These are phyloP conservation scores for Coremacera marginata DNA, from an alignment of 2,888 invertebrate genomes.

Conservation along the genomic window DNA sequence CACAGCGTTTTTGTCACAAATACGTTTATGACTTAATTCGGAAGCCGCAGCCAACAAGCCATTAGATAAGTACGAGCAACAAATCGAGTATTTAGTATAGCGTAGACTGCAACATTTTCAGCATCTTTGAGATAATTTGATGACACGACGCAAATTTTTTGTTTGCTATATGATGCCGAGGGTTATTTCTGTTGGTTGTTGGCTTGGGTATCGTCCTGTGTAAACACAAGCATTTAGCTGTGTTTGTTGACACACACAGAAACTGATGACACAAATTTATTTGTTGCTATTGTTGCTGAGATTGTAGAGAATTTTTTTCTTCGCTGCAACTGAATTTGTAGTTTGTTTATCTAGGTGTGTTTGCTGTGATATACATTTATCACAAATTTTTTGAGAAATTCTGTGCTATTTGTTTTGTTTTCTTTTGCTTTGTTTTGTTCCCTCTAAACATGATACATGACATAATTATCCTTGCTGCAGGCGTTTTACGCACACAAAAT, in stretches of 20 bases:
- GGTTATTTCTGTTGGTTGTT: neutral
- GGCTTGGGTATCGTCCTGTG: conserved; percentile 1
- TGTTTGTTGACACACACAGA: conserved; percentile 6
- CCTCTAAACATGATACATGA: conserved; percentile 28
- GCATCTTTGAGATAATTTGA: neutral
- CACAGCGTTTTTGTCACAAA: conserved; percentile 24
- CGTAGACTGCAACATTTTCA: neutral
- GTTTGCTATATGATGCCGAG: neutral
- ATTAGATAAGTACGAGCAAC: neutral
- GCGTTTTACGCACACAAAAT: neutral
- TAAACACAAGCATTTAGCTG: neutral
- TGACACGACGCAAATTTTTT: neutral
- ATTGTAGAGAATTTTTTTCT: neutral
- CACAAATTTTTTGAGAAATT: neutral
- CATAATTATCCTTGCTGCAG: conserved; percentile 31
- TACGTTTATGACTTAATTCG: conserved; percentile 37
- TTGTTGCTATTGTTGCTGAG: neutral
- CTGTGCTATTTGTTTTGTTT: conserved; percentile 14
- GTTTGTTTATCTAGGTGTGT: conserved; percentile 54
- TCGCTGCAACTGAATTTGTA: neutral
- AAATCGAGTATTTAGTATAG: neutral
- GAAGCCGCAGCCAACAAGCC: neutral
- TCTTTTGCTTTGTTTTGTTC: conserved; percentile 4
- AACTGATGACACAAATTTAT: conserved; percentile 23
- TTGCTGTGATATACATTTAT: conserved; percentile 46